Evolutionary conservation across 2,888 invertebrate genomes (phyloP).

Genomic region (Petrolisthes manimaculis): DNA sequence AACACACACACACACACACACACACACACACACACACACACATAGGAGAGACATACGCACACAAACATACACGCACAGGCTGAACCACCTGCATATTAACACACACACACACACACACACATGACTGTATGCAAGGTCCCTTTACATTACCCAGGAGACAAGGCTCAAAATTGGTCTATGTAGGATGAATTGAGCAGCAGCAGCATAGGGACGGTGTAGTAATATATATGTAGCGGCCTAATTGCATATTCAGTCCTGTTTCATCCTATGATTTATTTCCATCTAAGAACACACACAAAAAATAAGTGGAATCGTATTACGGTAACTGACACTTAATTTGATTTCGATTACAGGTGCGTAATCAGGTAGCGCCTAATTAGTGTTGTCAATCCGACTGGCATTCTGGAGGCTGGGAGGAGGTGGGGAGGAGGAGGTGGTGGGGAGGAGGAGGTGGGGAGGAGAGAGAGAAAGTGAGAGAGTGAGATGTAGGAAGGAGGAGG

Average conservation of each 20-base stretch:
- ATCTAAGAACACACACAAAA: slow-evolving; percentile 27
- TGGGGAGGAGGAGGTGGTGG: neutral
- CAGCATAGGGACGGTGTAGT: neutral
- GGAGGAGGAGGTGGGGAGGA: neutral
- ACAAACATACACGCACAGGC: neutral
- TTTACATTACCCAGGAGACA: too few species aligned
- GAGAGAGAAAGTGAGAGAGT: neutral
- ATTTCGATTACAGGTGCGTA: slow-evolving; percentile 57
- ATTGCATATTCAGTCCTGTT: slow-evolving; percentile 33
- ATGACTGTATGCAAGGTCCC: too few species aligned
- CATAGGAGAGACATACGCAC: neutral
- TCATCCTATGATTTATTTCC: slow-evolving; percentile 44
- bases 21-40: neutral
- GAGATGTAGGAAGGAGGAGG: too few species aligned
- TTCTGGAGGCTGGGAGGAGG: slow-evolving; percentile 23
- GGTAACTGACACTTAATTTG: slow-evolving; percentile 59
- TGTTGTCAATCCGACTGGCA: slow-evolving; percentile 54
- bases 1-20: neutral
- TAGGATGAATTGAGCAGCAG: too few species aligned
- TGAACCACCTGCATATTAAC: neutral
- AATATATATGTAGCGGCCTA: slow-evolving; percentile 33
- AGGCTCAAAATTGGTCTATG: too few species aligned
- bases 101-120: too few species aligned
- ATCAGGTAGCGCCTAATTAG: slow-evolving; percentile 53
- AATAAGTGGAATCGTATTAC: slow-evolving; percentile 45